Evolutionary conservation across 2,888 invertebrate genomes (phyloP).

Genomic region (Fragum fragum): DNA sequence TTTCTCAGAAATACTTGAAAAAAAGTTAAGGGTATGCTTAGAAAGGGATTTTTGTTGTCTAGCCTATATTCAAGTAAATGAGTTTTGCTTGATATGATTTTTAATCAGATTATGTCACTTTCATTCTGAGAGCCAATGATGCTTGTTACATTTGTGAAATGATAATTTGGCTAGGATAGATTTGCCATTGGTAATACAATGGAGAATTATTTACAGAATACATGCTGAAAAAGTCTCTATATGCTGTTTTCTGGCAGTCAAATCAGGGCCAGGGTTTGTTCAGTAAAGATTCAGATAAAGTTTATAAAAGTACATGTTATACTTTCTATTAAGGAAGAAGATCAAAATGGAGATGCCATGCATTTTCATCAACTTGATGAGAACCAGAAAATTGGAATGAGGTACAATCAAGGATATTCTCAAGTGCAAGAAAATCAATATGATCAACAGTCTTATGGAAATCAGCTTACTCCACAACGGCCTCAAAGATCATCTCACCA

Average conservation of each 20-base stretch:
- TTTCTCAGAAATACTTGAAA: no score
- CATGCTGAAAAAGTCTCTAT: not conserved
- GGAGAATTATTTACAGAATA: not conserved
- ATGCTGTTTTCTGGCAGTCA: not conserved
- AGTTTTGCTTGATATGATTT: no score
- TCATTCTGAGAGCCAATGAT: conserved; percentile 26
- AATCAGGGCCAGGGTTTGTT: not conserved
- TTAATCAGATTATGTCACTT: not conserved
- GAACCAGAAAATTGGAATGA: not conserved
- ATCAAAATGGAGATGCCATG: conserved; percentile 9
- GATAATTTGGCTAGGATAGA: no score
- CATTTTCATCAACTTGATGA: not conserved
- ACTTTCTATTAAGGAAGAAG: conserved; percentile 21
- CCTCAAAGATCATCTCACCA: conserved; percentile 6
- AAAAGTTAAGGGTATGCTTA: no score
- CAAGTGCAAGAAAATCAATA: not conserved
- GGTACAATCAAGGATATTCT: not conserved
- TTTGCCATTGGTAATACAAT: no score
- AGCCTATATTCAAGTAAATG: no score
- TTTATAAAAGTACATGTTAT: not conserved
- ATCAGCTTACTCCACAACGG: conserved; percentile 5
- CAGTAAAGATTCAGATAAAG: not conserved
- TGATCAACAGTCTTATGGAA: not conserved
- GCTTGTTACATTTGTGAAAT: not conserved
- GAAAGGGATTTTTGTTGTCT: no score